Percentiles rank a stretch among this genome's conserved stretches.
These are phyloP conservation scores for Propithecus coquereli DNA, from an alignment of 2,113 vertebrate species.

Conservation along the genomic window DNA sequence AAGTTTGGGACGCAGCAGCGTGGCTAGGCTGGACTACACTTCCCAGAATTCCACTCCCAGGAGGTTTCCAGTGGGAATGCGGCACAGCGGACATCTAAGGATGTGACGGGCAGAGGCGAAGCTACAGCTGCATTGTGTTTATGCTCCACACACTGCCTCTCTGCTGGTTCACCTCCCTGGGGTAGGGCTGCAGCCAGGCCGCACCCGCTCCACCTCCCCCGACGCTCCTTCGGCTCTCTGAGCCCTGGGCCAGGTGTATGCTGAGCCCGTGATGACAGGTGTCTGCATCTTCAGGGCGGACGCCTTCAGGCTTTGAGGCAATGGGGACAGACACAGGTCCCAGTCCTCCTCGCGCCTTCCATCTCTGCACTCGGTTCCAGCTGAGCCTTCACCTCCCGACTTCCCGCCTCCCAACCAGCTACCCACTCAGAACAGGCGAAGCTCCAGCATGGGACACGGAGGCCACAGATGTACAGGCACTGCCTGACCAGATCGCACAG, in stretches of 20 bases:
- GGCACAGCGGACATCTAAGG: fast-evolving
- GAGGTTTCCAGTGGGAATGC: neutral
- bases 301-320: fast-evolving
- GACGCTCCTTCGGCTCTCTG: fast-evolving
- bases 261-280: fast-evolving
- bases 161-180: fast-evolving
- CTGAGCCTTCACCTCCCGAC: no score
- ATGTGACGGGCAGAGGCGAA: no score
- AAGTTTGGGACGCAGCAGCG: fast-evolving
- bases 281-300: fast-evolving
- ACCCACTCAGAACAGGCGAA: fast-evolving
- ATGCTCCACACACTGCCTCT: fast-evolving
- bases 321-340: fast-evolving
- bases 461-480: fast-evolving
- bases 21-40: neutral
- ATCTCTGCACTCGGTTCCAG: neutral
- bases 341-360: fast-evolving
- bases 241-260: fast-evolving
- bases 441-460: fast-evolving
- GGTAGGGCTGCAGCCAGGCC: fast-evolving
- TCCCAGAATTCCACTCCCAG: neutral
- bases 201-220: fast-evolving
- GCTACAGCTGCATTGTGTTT: no score
- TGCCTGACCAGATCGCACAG: fast-evolving
- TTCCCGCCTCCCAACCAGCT: neutral